Conservation (phyloP, 2,888 invertebrate genomes). For the Yponomeuta malinellus region DNA sequence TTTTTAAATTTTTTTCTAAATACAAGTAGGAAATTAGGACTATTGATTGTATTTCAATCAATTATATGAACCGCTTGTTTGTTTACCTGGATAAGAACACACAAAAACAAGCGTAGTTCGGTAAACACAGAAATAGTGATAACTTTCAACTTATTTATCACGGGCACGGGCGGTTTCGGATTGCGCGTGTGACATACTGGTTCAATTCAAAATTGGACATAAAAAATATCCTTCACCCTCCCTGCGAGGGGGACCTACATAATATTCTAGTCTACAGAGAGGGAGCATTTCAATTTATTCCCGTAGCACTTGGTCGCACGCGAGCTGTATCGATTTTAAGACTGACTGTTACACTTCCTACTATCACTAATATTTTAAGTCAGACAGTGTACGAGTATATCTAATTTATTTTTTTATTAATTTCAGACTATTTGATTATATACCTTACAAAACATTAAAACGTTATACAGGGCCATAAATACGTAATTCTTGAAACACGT, state of each 20-base stretch:
- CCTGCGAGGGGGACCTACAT: background rate
- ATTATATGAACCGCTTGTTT: background rate
- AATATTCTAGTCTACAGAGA: conserved; percentile 5
- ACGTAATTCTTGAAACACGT: no score
- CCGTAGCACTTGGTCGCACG: conserved; percentile 11
- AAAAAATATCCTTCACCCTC: background rate
- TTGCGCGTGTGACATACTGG: conserved; percentile 11
- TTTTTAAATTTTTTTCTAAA: no score
- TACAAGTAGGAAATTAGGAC: no score
- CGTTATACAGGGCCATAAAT: no score
- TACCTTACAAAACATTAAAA: no score
- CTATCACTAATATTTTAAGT: background rate
- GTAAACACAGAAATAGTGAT: conserved; percentile 1
- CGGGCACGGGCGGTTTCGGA: background rate
- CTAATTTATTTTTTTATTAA: no score
- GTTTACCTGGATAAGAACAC: background rate
- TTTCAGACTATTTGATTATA: no score
- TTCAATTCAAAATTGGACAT: background rate
- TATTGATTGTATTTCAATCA: background rate
- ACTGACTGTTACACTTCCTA: background rate
- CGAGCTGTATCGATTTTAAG: background rate
- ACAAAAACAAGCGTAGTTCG: background rate
- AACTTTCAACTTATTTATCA: background rate
- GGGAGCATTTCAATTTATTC: conserved; percentile 3
- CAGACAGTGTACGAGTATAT: background rate